These are phyloP conservation scores for Mesitornis unicolor DNA, from an alignment of 2,113 vertebrate genomes.

Conservation along the genomic window DNA sequence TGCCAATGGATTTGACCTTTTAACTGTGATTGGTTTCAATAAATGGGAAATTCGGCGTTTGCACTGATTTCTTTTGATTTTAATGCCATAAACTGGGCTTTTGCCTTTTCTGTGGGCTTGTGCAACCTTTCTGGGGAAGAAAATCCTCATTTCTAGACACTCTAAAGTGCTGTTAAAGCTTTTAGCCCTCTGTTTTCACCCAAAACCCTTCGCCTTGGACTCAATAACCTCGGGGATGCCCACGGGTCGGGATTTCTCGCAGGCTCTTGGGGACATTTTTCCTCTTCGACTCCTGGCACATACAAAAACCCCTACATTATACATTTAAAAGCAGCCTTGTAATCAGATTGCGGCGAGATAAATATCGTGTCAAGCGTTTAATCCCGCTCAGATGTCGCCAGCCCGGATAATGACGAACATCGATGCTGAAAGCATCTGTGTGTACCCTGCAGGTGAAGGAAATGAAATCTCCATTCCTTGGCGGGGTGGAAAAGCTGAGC, in stretches of 20 bases:
- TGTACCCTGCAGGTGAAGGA: not conserved
- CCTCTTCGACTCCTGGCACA: not conserved
- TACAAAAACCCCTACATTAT: not conserved
- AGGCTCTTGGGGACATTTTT: not conserved
- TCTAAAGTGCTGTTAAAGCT: not conserved
- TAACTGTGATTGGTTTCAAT: slow-evolving; percentile 71
- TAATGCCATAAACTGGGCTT: too few relatives aligned
- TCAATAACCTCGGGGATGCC: not conserved
- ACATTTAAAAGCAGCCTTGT: not conserved
- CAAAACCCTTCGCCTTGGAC: not conserved
- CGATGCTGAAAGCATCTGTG: not conserved
- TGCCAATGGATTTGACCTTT: slow-evolving; percentile 61
- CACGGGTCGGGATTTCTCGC: rapidly evolving
- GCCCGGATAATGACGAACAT: not conserved
- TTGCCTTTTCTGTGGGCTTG: too few relatives aligned
- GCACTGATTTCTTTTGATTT: not conserved
- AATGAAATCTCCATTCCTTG: not conserved
- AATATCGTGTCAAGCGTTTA: not conserved
- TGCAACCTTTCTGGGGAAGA: too few relatives aligned
- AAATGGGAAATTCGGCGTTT: slow-evolving; percentile 55
- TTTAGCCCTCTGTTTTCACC: not conserved
- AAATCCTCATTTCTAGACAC: rapidly evolving
- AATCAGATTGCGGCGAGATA: not conserved
- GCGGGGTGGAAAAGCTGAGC: not conserved
- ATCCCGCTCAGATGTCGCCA: not conserved